phyloP scores from a whole-genome alignment of 2,797 vertebrate species.

The Mionectes olivaceus region DNA sequence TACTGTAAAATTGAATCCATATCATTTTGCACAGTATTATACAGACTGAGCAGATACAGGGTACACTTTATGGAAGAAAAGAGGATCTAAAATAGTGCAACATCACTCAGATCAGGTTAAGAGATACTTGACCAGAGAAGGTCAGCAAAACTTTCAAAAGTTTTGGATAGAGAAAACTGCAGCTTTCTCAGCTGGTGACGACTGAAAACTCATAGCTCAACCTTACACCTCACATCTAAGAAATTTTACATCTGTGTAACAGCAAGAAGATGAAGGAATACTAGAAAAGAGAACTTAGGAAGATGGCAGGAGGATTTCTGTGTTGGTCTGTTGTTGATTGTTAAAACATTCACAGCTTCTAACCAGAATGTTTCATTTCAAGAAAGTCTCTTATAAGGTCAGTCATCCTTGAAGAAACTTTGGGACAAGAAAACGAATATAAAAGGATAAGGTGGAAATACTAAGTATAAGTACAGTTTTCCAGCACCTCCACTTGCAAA shows the following conservation, averaged over 20 bases:
- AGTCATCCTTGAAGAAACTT: neutral
- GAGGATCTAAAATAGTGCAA: neutral
- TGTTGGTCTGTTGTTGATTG: neutral
- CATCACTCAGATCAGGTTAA: neutral
- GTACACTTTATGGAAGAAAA: neutral
- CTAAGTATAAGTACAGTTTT: neutral
- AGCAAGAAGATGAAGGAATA: neutral
- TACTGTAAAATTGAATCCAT: neutral
- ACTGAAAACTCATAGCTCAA: neutral
- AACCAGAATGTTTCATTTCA: neutral
- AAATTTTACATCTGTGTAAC: neutral
- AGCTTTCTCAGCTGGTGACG: slow-evolving; percentile 33
- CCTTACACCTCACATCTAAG: slow-evolving; percentile 21
- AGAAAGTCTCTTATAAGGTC: neutral
- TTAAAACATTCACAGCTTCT: slow-evolving; percentile 12
- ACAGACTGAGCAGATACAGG: neutral
- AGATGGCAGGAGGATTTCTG: neutral
- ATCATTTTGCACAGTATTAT: neutral
- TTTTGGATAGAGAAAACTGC: neutral
- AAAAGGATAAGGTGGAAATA: neutral
- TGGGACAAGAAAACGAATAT: neutral
- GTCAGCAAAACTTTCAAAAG: slow-evolving; percentile 47
- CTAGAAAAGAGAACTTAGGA: neutral
- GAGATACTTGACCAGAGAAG: slow-evolving; percentile 1
- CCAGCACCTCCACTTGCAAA: neutral